Base-by-base conservation (phyloP, 2,113 vertebrate species). In the Polypterus bichir region DNA sequence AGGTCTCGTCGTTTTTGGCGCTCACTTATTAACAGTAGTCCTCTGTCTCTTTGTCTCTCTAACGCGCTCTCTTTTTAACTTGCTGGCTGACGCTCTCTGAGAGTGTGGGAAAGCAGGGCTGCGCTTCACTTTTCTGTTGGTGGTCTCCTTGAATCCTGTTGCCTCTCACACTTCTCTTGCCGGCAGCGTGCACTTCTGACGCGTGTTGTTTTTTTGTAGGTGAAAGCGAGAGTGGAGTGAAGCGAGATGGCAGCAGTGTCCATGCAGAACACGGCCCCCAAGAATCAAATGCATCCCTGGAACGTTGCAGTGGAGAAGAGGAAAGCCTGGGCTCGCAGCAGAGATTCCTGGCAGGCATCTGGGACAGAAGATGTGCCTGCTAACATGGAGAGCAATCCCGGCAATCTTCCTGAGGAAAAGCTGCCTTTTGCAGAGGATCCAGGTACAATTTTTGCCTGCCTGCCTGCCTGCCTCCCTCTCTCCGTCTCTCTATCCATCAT, bases 301-400 rank as follows among this genome's bases (percentile, higher is more conserved):
- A 83, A 74, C 67, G 74, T 78, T 69, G 89, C 82, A 55, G 82
- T 69, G 7, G 69, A 81, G 64, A 79, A 77, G 76, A 85, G 89
- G 71, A 89, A 75, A 80, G 92, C 90, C 78, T 98, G 92, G 92
- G 93, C 91, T 51, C 83, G 86, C 66, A 93, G 88, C 85, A 86
- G 82, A 65, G 90, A 92, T 68, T 95, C 92, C 66, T 92, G 91
- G 88, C 87, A 89, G 70, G 81, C 81, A 6, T 88, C 88, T 54
- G 88, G 83, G 71, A 78, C 87, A 3, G 81, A 86, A 79, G 82
- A 85, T 55, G 75, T 79, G 69, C 79, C 70, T 45, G 70, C 79
- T 3, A 79, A 77, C 54, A 72, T 71, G 10, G 66, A 74, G 47
- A 70, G 71, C 53, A 74, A 70, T 62, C 72, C 77, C 66, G 72